phyloP scores from a whole-genome alignment of 2,113 vertebrate species.

The Scalopus aquaticus region DNA sequence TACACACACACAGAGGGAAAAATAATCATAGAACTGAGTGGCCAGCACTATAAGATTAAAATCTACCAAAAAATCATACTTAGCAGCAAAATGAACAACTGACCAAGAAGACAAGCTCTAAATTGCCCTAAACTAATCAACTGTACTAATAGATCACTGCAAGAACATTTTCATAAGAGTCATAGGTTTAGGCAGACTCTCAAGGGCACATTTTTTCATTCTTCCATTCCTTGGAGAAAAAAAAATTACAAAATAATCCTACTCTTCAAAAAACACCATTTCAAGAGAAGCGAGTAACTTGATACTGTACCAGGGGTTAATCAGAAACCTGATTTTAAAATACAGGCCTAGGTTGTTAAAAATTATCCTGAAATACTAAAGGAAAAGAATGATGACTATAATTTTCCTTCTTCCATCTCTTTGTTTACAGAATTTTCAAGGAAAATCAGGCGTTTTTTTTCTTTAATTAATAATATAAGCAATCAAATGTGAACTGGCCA shows the following conservation, averaged over 20 bases:
- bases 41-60: slow-evolving; percentile 81
- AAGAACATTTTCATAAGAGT: neutral
- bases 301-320: neutral
- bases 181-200: neutral
- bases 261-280: slow-evolving; percentile 32
- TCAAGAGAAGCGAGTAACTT: neutral
- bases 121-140: neutral
- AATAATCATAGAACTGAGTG: slow-evolving; percentile 80
- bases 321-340: slow-evolving; percentile 40
- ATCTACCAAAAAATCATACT: slow-evolving; percentile 79
- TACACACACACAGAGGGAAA: neutral
- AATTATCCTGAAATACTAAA: neutral
- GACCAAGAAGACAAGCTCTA: slow-evolving; percentile 70
- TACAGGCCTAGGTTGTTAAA: neutral
- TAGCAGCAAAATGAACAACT: slow-evolving; percentile 85
- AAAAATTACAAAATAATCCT: neutral
- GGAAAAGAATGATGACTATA: neutral
- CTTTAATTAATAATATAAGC: slow-evolving; percentile 1
- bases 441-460: neutral
- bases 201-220: slow-evolving; percentile 29
- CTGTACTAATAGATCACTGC: slow-evolving; percentile 26
- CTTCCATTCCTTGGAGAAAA: slow-evolving; percentile 21
- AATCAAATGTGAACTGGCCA: slow-evolving; percentile 9
- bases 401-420: neutral
- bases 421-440: slow-evolving; percentile 17